Evolutionary conservation across 2,113 vertebrate genomes (phyloP).

Genomic region (Tyrannus savana): DNA sequence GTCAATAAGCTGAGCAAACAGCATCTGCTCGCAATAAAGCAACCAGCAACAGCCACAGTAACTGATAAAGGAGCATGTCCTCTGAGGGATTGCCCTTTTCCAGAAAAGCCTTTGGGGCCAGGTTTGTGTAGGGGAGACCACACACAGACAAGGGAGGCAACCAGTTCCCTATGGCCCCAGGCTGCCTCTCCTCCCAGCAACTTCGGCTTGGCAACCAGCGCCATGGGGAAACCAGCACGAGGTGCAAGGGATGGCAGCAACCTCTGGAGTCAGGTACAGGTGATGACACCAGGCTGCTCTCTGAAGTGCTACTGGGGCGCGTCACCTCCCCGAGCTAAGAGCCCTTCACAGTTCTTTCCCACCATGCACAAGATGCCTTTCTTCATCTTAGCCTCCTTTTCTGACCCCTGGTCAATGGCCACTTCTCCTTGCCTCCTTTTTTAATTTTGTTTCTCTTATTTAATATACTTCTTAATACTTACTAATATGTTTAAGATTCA

Average conservation of each 20-base stretch:
- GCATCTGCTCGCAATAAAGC: slow-evolving; percentile 18
- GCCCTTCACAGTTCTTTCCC: not conserved
- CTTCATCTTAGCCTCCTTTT: not conserved
- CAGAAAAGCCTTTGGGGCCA: not conserved
- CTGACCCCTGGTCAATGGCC: not conserved
- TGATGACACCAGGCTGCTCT: not conserved
- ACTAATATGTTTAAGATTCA: not conserved
- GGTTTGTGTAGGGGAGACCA: slow-evolving; percentile 26
- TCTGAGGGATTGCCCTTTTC: slow-evolving; percentile 19
- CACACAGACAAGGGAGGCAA: slow-evolving; percentile 34
- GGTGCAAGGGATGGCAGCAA: not conserved
- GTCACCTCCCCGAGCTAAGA: not conserved
- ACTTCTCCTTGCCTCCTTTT: not conserved
- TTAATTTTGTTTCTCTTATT: not conserved
- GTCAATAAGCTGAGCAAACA: slow-evolving; percentile 43
- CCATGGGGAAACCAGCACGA: not conserved
- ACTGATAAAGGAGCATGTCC: slow-evolving; percentile 43
- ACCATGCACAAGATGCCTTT: not conserved
- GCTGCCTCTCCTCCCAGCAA: slow-evolving; percentile 3
- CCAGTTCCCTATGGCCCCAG: not conserved
- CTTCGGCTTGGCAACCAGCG: not conserved
- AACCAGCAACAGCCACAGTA: not conserved
- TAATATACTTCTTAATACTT: not conserved
- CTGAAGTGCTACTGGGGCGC: not conserved
- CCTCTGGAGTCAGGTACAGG: not conserved